Evolutionary conservation across 35 echinoderm and acorn worm genomes (phyloP).

Genomic region (Patiria miniata): DNA sequence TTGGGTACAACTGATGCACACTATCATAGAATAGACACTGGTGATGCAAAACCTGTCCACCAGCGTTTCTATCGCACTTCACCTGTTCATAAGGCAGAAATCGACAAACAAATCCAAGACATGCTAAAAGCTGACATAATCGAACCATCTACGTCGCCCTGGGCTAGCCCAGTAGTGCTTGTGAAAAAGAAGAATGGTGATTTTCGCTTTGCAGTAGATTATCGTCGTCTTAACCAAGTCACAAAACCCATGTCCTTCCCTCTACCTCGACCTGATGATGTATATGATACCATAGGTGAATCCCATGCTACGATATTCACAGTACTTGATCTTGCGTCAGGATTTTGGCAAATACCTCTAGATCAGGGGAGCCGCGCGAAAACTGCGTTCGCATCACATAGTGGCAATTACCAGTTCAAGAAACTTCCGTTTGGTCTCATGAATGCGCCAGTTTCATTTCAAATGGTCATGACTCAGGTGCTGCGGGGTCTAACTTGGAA

Average conservation of each 20-base stretch:
- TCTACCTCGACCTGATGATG: conserved; percentile 52
- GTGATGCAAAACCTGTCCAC: no score
- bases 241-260: conserved; percentile 40
- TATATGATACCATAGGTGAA: conserved; percentile 47
- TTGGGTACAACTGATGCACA: no score
- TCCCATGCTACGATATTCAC: conserved; percentile 39
- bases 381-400: conserved; percentile 56
- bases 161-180: conserved; percentile 53
- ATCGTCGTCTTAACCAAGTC: conserved; percentile 37
- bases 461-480: conserved; percentile 52
- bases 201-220: conserved; percentile 59
- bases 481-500: no score
- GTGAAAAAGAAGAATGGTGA: conserved; percentile 49
- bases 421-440: conserved; percentile 57
- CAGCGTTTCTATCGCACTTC: no score
- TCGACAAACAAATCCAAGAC: conserved; percentile 36
- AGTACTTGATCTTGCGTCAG: conserved; percentile 41
- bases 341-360: conserved; percentile 47
- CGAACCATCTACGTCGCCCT: conserved; percentile 39
- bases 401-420: conserved; percentile 51
- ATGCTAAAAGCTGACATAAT: conserved; percentile 61
- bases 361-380: conserved; percentile 16
- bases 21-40: no score
- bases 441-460: conserved; percentile 51
- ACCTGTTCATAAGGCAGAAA: no score